Evolutionary conservation across 2,888 invertebrate genomes (phyloP).

Genomic region (Tenthredo distinguenda): DNA sequence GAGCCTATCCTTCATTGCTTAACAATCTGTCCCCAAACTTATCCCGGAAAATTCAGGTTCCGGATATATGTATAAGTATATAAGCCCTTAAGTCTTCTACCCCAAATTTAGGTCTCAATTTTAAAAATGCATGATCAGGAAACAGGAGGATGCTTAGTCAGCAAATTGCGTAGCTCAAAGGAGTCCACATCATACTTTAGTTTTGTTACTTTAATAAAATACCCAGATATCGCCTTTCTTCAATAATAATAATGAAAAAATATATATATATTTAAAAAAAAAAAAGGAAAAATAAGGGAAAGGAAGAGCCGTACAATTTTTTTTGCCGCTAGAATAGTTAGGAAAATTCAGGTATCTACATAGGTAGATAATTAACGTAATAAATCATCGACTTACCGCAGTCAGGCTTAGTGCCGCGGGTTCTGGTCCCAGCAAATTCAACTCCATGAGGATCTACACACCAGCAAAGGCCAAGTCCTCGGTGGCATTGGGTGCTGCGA

Average conservation of each 20-base stretch:
- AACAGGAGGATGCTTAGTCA: not conserved
- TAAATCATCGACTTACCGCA: constrained; percentile 82
- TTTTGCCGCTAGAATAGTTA: not conserved
- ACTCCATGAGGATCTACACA: constrained; percentile 96
- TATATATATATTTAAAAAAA: not conserved
- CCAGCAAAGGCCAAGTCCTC: constrained; percentile 94
- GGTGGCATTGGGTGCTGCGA: constrained; percentile 92
- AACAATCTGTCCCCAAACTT: not conserved
- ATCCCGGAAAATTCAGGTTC: not conserved
- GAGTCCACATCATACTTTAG: not conserved
- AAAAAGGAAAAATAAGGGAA: not conserved
- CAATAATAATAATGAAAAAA: not conserved
- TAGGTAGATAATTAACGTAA: not conserved
- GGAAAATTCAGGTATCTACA: not conserved
- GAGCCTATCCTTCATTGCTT: constrained; percentile 4
- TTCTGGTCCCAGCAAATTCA: constrained; percentile 91
- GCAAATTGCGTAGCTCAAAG: not conserved
- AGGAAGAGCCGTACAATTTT: not conserved
- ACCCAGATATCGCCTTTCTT: not conserved
- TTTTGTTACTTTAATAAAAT: not conserved
- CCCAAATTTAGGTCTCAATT: constrained; percentile 7
- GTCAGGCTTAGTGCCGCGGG: constrained; percentile 86
- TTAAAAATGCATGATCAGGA: not conserved
- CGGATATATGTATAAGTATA: not conserved
- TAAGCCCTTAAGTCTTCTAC: not conserved